Percentiles rank a stretch among this genome's conserved stretches.
These are phyloP conservation scores for Eupristina koningsbergeri DNA, from an alignment of 1,140 invertebrate genomes.

Conservation along the genomic window DNA sequence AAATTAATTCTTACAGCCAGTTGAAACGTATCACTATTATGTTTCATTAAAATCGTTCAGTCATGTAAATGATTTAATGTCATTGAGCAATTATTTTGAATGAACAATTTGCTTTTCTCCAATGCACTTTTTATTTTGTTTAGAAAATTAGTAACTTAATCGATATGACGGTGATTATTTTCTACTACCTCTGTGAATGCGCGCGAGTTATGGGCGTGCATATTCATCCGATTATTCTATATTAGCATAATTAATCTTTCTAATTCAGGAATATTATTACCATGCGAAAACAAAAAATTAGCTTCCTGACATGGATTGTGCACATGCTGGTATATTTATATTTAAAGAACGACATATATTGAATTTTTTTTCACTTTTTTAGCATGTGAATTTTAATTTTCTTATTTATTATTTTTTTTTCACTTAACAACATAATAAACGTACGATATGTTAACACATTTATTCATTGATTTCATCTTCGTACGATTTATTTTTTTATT, in stretches of 20 bases:
- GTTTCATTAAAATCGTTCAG: background rate
- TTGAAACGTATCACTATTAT: background rate
- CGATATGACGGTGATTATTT: background rate
- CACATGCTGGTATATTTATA: constrained; percentile 5
- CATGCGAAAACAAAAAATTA: background rate
- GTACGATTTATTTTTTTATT: constrained; percentile 12
- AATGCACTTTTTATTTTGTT: background rate
- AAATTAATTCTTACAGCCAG: background rate
- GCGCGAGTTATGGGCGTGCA: no score
- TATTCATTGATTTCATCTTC: constrained; percentile 35
- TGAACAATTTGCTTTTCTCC: constrained; percentile 11
- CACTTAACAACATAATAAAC: constrained; percentile 45
- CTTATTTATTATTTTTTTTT: constrained; percentile 2
- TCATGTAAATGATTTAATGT: background rate
- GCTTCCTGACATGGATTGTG: constrained; percentile 30
- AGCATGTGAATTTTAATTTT: background rate
- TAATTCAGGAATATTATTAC: background rate
- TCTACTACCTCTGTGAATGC: background rate
- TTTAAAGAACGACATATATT: constrained; percentile 20
- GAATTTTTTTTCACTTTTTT: background rate
- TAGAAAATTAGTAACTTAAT: background rate
- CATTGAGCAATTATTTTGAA: constrained; percentile 13
- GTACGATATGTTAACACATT: constrained; percentile 57
- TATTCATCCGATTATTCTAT: background rate
- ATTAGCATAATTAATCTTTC: constrained; percentile 2